A percentile compares a stretch with the other conserved stretches of the same genome.
Evolutionary conservation across 2,797 vertebrate genomes (phyloP).

Genomic region (Philypnodon macrostomus): DNA sequence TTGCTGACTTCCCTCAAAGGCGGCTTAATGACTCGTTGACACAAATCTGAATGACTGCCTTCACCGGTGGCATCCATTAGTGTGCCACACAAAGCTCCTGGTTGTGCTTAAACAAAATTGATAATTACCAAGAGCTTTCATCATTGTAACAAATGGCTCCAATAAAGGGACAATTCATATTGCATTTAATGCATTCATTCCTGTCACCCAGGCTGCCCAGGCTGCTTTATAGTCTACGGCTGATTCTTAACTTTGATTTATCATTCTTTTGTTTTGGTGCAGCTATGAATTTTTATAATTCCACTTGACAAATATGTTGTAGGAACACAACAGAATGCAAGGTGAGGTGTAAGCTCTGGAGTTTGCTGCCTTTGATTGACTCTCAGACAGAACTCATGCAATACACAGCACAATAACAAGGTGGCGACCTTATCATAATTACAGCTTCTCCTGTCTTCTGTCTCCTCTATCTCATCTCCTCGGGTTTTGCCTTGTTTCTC

Average conservation of each 20-base stretch:
- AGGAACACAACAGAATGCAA: constrained; percentile 19
- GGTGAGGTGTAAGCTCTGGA: constrained; percentile 9
- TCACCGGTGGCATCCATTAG: constrained; percentile 76
- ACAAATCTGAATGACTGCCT: constrained; percentile 74
- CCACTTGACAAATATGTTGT: constrained; percentile 11
- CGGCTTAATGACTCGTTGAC: constrained; percentile 79
- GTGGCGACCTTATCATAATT: constrained; percentile 73
- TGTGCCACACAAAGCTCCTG: constrained; percentile 63
- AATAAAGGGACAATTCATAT: constrained; percentile 68
- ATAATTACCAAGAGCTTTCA: constrained; percentile 76
- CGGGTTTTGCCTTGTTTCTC: constrained; percentile 61
- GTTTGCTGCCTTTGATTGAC: constrained; percentile 26
- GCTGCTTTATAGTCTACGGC: constrained; percentile 39
- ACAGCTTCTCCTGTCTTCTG: constrained; percentile 37
- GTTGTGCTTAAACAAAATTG: constrained; percentile 78
- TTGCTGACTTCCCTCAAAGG: constrained; percentile 78
- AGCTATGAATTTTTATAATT: constrained; percentile 28
- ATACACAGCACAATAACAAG: constrained; percentile 65
- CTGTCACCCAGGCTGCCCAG: constrained; percentile 42
- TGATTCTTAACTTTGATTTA: constrained; percentile 46
- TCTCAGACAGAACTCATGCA: constrained; percentile 43
- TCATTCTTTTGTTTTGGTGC: constrained; percentile 48
- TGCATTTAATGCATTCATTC: constrained; percentile 63
- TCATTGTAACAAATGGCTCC: constrained; percentile 74
- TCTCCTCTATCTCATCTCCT: constrained; percentile 18